A percentile compares a stretch with the other conserved stretches of the same genome.
These are phyloP conservation scores for Catamblyrhynchus diadema DNA, from an alignment of 2,797 vertebrate species.

Conservation along the genomic window DNA sequence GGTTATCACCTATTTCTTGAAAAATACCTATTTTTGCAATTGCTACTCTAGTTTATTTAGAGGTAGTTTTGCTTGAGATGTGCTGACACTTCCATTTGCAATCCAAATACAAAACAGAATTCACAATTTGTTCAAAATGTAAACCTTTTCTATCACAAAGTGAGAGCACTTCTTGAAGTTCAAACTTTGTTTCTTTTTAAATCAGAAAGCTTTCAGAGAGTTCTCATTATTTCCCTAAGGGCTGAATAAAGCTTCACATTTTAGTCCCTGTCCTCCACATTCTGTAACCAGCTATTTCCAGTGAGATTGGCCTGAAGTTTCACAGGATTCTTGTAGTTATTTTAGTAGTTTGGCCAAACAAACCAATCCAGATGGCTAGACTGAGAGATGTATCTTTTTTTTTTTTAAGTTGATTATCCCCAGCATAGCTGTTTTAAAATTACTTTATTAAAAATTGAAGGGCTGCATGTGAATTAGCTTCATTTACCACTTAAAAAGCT, in stretches of 20 bases:
- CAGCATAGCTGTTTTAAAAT: constrained; percentile 17
- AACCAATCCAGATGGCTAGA: constrained; percentile 22
- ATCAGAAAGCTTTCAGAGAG: background rate
- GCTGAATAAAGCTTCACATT: background rate
- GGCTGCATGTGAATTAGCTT: constrained; percentile 14
- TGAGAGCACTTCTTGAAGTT: background rate
- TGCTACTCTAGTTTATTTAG: background rate
- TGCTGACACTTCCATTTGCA: background rate
- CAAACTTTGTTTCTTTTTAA: background rate
- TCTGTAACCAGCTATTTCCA: constrained; percentile 32
- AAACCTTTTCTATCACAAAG: background rate
- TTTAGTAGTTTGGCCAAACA: constrained; percentile 28
- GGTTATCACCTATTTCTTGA: background rate
- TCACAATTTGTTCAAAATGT: background rate
- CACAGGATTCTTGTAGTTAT: constrained; percentile 10
- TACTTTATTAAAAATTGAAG: constrained; percentile 4
- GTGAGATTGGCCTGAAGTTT: constrained; percentile 32
- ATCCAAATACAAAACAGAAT: background rate
- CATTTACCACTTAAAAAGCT: constrained; percentile 31
- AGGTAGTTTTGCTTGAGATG: background rate
- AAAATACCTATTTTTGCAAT: background rate
- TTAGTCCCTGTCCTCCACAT: background rate
- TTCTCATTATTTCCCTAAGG: background rate
- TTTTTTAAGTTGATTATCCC: background rate
- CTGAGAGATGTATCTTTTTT: background rate